Conservation (phyloP, 2,797 vertebrate species). For the Acanthurus lineatus region DNA sequence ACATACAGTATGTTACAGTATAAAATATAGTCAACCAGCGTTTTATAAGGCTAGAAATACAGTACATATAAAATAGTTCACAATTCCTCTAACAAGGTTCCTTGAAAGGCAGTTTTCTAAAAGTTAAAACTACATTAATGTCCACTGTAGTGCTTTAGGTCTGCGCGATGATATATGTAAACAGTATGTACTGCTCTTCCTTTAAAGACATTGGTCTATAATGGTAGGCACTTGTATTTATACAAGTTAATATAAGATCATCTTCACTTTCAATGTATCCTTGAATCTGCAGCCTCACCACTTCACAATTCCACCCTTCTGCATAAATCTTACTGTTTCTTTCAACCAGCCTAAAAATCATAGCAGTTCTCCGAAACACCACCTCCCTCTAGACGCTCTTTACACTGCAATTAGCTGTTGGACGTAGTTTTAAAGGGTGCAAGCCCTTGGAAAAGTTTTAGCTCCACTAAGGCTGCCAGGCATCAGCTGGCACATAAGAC, state of each 20-base stretch:
- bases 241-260: constrained; percentile 49
- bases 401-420: constrained; percentile 41
- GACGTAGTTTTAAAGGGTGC: constrained; percentile 46
- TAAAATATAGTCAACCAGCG: constrained; percentile 71
- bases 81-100: constrained; percentile 58
- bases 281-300: constrained; percentile 49
- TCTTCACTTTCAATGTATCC: constrained; percentile 67
- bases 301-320: constrained; percentile 38
- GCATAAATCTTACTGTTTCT: constrained; percentile 27
- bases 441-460: constrained; percentile 44
- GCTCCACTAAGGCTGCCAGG: constrained; percentile 35
- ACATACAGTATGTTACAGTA: constrained; percentile 68
- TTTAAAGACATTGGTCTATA: constrained; percentile 64
- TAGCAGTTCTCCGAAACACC: constrained; percentile 42
- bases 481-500: constrained; percentile 41
- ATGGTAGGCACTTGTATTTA: constrained; percentile 51
- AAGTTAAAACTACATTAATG: constrained; percentile 64
- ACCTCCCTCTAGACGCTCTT: constrained; percentile 56
- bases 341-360: constrained; percentile 43
- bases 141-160: constrained; percentile 63
- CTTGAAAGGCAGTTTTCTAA: constrained; percentile 59
- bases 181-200: constrained; percentile 59
- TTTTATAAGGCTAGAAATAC: constrained; percentile 70
- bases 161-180: constrained; percentile 61
- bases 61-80: constrained; percentile 72